Conservation (phyloP, 2,113 vertebrate species). For the Vanacampus margaritifer region DNA sequence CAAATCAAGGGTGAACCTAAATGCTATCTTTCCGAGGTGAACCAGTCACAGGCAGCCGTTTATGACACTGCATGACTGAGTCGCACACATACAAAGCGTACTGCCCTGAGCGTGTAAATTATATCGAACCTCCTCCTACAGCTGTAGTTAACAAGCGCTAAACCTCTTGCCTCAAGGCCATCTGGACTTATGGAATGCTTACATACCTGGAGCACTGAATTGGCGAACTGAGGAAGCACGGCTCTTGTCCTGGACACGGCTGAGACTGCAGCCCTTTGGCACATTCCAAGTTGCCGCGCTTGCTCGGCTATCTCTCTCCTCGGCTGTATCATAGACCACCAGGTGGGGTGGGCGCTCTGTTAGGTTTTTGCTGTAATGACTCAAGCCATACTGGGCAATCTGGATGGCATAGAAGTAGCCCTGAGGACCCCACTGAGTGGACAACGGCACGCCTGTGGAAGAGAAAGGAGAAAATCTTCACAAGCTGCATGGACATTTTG, state of each 20-base stretch:
- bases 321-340: conserved; percentile 86
- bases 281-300: conserved; percentile 72
- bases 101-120: conserved; percentile 26
- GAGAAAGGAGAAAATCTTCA: conserved; percentile 6
- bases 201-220: conserved; percentile 85
- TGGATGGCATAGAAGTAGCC: conserved; percentile 99
- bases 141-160: conserved; percentile 43
- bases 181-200: conserved; percentile 10
- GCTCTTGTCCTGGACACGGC: conserved; percentile 77
- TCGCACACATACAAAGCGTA: conserved; percentile 4
- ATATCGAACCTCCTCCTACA: conserved; percentile 33
- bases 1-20: no score
- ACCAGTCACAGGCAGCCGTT: no score
- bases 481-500: neutral
- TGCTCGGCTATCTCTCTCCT: conserved; percentile 69
- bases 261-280: conserved; percentile 82
- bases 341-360: conserved; percentile 87
- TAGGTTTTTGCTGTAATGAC: conserved; percentile 98
- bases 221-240: conserved; percentile 80
- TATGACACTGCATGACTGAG: conserved; percentile 1
- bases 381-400: conserved; percentile 96
- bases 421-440: conserved; percentile 98
- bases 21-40: no score
- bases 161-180: conserved; percentile 33
- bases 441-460: conserved; percentile 86